These are phyloP conservation scores for Helleia helle DNA, from an alignment of 2,888 invertebrate species.

Conservation along the genomic window DNA sequence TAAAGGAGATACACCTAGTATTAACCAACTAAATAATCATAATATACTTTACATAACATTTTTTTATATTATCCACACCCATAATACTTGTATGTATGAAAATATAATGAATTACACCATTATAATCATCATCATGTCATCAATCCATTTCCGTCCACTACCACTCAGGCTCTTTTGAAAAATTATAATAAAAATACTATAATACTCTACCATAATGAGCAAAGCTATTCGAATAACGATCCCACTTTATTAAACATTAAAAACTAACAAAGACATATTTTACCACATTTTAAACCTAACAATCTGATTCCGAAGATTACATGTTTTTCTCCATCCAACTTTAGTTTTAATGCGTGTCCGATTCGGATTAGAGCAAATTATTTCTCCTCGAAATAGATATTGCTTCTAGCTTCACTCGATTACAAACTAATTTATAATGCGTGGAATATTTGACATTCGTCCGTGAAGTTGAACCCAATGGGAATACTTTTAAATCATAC, in stretches of 20 bases:
- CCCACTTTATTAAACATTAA: neutral
- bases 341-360: slow-evolving; percentile 1
- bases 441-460: neutral
- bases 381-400: slow-evolving; percentile 5
- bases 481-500: neutral
- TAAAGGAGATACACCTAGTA: no score
- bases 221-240: no score
- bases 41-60: no score
- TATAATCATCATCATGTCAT: no score
- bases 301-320: neutral
- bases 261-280: neutral
- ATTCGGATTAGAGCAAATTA: slow-evolving; percentile 2
- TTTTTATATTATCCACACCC: no score
- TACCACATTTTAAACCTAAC: neutral
- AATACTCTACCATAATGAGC: no score
- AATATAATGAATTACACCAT: no score
- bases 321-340: slow-evolving; percentile 4
- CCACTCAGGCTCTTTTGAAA: no score
- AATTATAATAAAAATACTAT: no score
- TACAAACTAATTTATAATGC: slow-evolving; percentile 4
- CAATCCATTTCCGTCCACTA: no score
- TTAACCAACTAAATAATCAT: no score
- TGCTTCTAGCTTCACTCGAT: neutral
- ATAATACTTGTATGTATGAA: no score
- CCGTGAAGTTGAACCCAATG: slow-evolving; percentile 7